Percentiles rank a stretch among this genome's conserved stretches.
These are phyloP conservation scores for Diabrotica balteata DNA, from an alignment of 2,888 invertebrate genomes.

Conservation along the genomic window DNA sequence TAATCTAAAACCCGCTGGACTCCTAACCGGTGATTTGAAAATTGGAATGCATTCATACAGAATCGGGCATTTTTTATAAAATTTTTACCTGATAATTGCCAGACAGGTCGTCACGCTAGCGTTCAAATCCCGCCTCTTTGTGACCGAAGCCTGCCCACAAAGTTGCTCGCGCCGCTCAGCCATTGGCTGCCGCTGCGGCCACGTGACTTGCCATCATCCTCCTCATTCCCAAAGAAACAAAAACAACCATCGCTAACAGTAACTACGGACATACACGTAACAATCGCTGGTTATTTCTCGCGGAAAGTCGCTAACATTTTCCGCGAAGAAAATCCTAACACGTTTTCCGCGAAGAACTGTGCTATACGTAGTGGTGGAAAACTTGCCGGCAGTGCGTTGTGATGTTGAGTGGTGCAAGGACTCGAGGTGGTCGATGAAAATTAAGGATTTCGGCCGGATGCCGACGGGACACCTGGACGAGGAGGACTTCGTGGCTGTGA, in stretches of 20 bases:
- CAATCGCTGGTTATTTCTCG: constrained; percentile 60
- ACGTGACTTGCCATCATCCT: constrained; percentile 62
- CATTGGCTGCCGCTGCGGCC: constrained; percentile 55
- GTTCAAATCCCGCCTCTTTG: constrained; percentile 54
- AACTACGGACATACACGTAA: constrained; percentile 60
- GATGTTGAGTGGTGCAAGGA: constrained; percentile 35
- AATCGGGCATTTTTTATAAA: constrained; percentile 48
- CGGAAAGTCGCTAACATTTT: constrained; percentile 49
- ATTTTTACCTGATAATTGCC: constrained; percentile 58
- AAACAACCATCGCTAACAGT: constrained; percentile 62
- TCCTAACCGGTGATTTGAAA: constrained; percentile 33
- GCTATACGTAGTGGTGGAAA: constrained; percentile 8
- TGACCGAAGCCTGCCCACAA: constrained; percentile 57
- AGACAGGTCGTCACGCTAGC: constrained; percentile 57
- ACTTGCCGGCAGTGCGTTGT: constrained; percentile 32
- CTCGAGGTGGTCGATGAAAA: constrained; percentile 52
- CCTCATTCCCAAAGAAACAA: constrained; percentile 62
- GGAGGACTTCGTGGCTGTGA: constrained; percentile 70
- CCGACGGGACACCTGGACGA: constrained; percentile 61
- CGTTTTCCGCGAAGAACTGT: constrained; percentile 6
- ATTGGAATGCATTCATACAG: constrained; percentile 43
- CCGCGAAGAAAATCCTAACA: constrained; percentile 26
- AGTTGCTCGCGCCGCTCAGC: constrained; percentile 58
- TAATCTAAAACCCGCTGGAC: constrained; percentile 23
- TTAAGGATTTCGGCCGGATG: constrained; percentile 58